Base-by-base conservation (phyloP, 1,140 invertebrate species). In the Microplitis demolitor region DNA sequence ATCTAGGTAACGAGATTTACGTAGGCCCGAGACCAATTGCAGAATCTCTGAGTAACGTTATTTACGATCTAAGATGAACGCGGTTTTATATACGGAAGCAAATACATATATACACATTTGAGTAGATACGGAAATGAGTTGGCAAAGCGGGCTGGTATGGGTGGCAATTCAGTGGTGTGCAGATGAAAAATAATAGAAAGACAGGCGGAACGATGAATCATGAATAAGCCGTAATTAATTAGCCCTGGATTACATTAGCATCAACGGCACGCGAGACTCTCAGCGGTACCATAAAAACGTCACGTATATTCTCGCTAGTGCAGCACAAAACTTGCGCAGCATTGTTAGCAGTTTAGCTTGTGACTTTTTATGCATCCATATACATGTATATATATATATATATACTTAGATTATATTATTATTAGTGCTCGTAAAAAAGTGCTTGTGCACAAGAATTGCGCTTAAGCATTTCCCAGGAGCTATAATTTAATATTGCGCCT, bases 181-280 rank as follows among this genome's bases (percentile, higher is more conserved):
- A 45, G 39, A 45, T 45, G 39, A 45, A 45, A 61, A 74, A 73
- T 72, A 73, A 76, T 72, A 71, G 60, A 62, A 53, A 76, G 58
- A 76, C 77, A 71, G 79, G 54, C 37, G 71, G 37, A 66, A 63
- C 69, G 69, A 73, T 83, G 83, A 84, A 82, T 84, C 82, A 80
- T 83, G 80, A 80, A 80, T 80, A 80, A 82, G 76, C 74, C 76
- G 77, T 81, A 81, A 84, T 83, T 83, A 84, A 84, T 84, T 83
- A 81, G 77, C 72, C 39, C 70, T 71, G 78, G 80, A 82, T 82
- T 78, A 80, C 78, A 80, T 83, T 84, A 80, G 78, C 78, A 79
- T 80, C 74, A 74, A 72, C 73, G 78, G 78, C 79, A 81, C 80
- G 80, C 79, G 81, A 81, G 77, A 81, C 79, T 82, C 79, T 80